phyloP scores from a whole-genome alignment of 2,113 vertebrate species.

The Apteryx mantelli region DNA sequence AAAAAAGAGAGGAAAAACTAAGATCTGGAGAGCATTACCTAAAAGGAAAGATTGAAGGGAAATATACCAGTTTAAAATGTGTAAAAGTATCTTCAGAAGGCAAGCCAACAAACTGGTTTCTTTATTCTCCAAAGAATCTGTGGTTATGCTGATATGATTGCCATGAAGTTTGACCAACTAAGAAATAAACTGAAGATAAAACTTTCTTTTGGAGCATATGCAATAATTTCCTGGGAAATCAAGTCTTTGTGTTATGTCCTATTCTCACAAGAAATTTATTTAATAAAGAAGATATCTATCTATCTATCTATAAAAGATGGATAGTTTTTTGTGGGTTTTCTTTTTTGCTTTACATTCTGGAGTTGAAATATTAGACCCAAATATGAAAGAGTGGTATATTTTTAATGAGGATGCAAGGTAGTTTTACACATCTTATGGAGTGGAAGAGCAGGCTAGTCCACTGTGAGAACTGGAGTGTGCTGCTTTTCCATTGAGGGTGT shows the following conservation, averaged over 20 bases:
- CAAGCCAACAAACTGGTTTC: not conserved
- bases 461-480: not conserved
- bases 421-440: accelerated
- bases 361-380: not conserved
- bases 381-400: not conserved
- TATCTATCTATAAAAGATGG: no score
- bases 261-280: not conserved
- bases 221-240: not conserved
- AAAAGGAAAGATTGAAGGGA: not conserved
- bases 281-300: not conserved
- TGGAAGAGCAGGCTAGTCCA: not conserved
- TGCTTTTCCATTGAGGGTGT: not conserved
- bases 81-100: not conserved
- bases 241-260: not conserved
- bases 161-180: not conserved
- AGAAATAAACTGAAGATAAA: not conserved
- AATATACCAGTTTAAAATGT: not conserved
- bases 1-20: not conserved
- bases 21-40: not conserved
- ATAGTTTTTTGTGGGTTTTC: no score
- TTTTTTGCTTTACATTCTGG: not conserved
- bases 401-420: not conserved
- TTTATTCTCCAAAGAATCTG: not conserved
- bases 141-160: not conserved
- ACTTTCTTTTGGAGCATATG: not conserved